These are phyloP conservation scores for Cyrtorhinus lividipennis DNA, from an alignment of 1,140 invertebrate species.

Conservation along the genomic window DNA sequence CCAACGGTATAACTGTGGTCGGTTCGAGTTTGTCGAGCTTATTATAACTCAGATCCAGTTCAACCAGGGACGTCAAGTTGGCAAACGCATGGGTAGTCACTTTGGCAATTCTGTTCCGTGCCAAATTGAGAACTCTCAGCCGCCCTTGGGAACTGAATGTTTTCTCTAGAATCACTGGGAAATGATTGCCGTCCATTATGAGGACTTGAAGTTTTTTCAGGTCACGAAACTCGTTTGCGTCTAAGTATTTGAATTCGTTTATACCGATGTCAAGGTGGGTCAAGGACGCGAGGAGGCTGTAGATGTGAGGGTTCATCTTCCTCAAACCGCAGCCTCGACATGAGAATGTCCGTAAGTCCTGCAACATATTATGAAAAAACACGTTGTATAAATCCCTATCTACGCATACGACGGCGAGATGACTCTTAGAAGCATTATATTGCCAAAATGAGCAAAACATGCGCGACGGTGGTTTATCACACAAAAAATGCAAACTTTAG, in stretches of 20 bases:
- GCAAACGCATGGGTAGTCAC: slow-evolving; percentile 51
- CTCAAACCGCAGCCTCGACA: slow-evolving; percentile 51
- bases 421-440: too few species aligned
- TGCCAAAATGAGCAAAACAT: too few species aligned
- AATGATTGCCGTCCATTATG: slow-evolving; percentile 56
- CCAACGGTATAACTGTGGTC: slow-evolving; percentile 40
- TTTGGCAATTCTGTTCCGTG: slow-evolving; percentile 55
- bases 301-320: slow-evolving; percentile 59
- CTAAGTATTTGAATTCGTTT: slow-evolving; percentile 61
- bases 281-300: slow-evolving; percentile 50
- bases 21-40: slow-evolving; percentile 48
- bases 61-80: slow-evolving; percentile 45
- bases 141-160: slow-evolving; percentile 42
- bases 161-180: slow-evolving; percentile 55
- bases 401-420: too few species aligned
- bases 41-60: slow-evolving; percentile 57
- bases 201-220: slow-evolving; percentile 49
- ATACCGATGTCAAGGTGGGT: slow-evolving; percentile 56
- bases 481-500: too few species aligned
- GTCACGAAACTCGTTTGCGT: slow-evolving; percentile 54
- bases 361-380: slow-evolving; percentile 28
- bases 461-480: too few species aligned
- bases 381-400: too few species aligned
- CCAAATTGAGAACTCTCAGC: slow-evolving; percentile 39
- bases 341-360: slow-evolving; percentile 48